These are phyloP conservation scores for Taxidea taxus DNA, from an alignment of 2,113 vertebrate species.

Conservation along the genomic window DNA sequence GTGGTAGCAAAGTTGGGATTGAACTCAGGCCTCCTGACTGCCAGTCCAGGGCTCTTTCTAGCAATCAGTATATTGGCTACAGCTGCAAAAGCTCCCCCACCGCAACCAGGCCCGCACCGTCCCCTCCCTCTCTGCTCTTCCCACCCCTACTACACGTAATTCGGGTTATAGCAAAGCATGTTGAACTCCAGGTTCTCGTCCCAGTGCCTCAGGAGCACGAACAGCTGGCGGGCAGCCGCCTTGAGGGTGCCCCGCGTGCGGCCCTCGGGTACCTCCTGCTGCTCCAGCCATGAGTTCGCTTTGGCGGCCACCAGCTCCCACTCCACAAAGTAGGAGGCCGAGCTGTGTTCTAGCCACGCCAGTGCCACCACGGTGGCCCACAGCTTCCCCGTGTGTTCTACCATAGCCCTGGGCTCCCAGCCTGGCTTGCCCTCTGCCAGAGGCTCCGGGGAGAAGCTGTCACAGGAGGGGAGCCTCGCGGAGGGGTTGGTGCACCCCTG, in stretches of 20 bases:
- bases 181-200: slow-evolving; percentile 96
- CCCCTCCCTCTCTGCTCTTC: not conserved
- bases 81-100: not conserved
- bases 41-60: slow-evolving; percentile 44
- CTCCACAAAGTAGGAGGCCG: slow-evolving; percentile 92
- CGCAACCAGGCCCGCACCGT: rapidly evolving
- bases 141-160: slow-evolving; percentile 82
- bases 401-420: slow-evolving; percentile 38
- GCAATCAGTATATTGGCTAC: slow-evolving; percentile 9
- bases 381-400: slow-evolving; percentile 87
- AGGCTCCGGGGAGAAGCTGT: slow-evolving; percentile 64
- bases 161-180: slow-evolving; percentile 96
- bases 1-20: not conserved
- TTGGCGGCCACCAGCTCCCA: slow-evolving; percentile 97
- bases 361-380: slow-evolving; percentile 95
- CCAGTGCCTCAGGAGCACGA: slow-evolving; percentile 97
- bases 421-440: slow-evolving; percentile 57
- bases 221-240: slow-evolving; percentile 94
- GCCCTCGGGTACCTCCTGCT: slow-evolving; percentile 89
- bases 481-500: not conserved
- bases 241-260: slow-evolving; percentile 86
- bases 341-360: slow-evolving; percentile 97
- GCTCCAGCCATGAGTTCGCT: slow-evolving; percentile 91
- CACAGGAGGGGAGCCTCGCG: slow-evolving; percentile 40
- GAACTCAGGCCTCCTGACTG: not conserved